A percentile compares a stretch with the other conserved stretches of the same genome.
phyloP scores from a whole-genome alignment of 2,797 vertebrate genomes.

The Myotis vivesi region DNA sequence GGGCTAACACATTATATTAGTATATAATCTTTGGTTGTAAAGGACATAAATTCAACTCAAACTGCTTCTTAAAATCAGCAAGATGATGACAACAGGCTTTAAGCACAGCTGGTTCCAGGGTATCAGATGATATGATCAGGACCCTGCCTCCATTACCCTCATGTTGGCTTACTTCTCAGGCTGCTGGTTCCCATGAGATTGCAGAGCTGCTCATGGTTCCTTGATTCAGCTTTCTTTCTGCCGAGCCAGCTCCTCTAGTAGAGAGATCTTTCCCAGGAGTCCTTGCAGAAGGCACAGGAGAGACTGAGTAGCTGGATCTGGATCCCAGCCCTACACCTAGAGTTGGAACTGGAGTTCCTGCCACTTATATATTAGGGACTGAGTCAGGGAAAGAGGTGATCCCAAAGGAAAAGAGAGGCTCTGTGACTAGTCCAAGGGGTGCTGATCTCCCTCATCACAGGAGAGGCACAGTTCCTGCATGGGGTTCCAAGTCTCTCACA shows the following conservation, averaged over 20 bases:
- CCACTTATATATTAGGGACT: not conserved
- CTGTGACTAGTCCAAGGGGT: not conserved
- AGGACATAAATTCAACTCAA: not conserved
- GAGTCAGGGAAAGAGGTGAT: not conserved
- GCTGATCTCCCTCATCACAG: no score
- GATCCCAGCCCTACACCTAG: not conserved
- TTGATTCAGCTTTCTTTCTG: not conserved
- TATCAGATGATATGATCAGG: not conserved
- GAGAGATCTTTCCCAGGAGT: not conserved
- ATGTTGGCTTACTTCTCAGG: not conserved
- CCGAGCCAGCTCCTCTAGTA: not conserved
- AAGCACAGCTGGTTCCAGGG: not conserved
- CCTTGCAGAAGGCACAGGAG: not conserved
- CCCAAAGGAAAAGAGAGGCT: not conserved
- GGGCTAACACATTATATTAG: not conserved
- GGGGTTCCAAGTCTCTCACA: not conserved
- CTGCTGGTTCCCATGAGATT: not conserved
- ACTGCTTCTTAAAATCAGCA: not conserved
- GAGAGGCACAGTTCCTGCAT: not conserved
- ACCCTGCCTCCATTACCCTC: not conserved
- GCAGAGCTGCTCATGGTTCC: not conserved
- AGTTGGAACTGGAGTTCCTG: not conserved
- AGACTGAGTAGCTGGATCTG: not conserved
- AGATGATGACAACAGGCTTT: not conserved
- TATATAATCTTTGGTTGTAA: not conserved